Percentiles rank a stretch among this genome's conserved stretches.
These are phyloP conservation scores for Timema cristinae DNA, from an alignment of 2,888 invertebrate species.

Conservation along the genomic window DNA sequence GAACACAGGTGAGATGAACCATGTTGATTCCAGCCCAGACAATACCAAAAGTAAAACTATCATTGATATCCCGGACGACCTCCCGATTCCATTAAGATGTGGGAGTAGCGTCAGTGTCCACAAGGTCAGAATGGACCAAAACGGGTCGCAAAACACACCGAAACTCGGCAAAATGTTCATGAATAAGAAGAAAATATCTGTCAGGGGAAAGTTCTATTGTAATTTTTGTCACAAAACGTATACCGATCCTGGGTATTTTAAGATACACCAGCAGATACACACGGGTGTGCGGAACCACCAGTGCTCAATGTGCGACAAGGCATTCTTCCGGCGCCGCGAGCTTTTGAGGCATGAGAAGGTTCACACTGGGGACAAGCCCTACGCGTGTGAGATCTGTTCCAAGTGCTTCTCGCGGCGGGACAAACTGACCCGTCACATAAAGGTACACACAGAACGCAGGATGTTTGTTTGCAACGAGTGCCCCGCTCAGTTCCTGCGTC, in stretches of 20 bases:
- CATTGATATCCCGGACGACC: too few species aligned
- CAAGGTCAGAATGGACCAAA: too few species aligned
- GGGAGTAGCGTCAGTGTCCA: too few species aligned
- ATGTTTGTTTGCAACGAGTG: constrained; percentile 14
- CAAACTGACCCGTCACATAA: constrained; percentile 21
- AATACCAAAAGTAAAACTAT: too few species aligned
- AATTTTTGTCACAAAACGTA: constrained; percentile 19
- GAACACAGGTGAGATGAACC: too few species aligned
- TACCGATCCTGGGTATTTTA: constrained; percentile 15
- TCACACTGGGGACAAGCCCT: constrained; percentile 22
- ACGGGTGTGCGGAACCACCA: constrained; percentile 19
- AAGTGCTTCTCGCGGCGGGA: constrained; percentile 22
- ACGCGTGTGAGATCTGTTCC: constrained; percentile 16
- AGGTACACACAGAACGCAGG: constrained; percentile 16
- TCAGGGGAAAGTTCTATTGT: constrained; percentile 16
- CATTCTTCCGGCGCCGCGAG: constrained; percentile 20
- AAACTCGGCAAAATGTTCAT: background rate
- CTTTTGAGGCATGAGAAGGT: constrained; percentile 22
- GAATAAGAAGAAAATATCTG: too few species aligned
- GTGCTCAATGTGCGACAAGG: constrained; percentile 20
- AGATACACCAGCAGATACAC: constrained; percentile 16
- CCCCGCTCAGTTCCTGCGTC: constrained; percentile 16
- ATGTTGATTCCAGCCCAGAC: too few species aligned
- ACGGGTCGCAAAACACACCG: background rate
- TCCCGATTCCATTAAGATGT: too few species aligned